These are phyloP conservation scores for Myotis davidii DNA, from an alignment of 2,113 vertebrate species.

Conservation along the genomic window DNA sequence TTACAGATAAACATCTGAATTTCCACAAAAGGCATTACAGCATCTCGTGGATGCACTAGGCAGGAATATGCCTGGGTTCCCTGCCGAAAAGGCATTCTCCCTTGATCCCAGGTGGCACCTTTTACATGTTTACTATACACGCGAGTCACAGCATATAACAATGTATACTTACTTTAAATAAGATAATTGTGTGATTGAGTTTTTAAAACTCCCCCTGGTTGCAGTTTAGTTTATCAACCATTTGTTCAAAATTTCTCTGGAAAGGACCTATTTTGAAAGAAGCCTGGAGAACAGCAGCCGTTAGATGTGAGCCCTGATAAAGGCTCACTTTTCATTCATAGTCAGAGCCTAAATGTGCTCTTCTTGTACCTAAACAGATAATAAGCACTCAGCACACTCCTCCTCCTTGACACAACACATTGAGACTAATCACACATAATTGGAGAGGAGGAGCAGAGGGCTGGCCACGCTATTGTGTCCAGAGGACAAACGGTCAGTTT, in stretches of 20 bases:
- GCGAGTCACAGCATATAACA: constrained; percentile 43
- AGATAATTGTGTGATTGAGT: constrained; percentile 60
- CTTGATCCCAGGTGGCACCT: constrained; percentile 48
- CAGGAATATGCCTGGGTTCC: constrained; percentile 40
- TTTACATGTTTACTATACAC: constrained; percentile 65
- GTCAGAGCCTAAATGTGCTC: constrained; percentile 90
- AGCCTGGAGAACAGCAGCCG: constrained; percentile 80
- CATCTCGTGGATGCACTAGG: neutral
- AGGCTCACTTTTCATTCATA: constrained; percentile 90
- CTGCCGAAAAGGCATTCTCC: constrained; percentile 52
- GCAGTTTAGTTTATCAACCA: constrained; percentile 43
- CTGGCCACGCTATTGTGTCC: constrained; percentile 97
- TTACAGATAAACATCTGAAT: constrained; percentile 77
- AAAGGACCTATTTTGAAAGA: constrained; percentile 76
- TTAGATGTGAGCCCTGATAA: constrained; percentile 88
- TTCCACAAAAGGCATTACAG: constrained; percentile 72
- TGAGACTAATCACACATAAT: constrained; percentile 99
- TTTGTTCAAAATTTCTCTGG: constrained; percentile 73
- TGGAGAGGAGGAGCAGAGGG: constrained; percentile 99
- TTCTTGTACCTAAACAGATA: constrained; percentile 94
- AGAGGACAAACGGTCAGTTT: constrained; percentile 99
- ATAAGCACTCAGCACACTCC: constrained; percentile 92
- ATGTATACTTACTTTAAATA: constrained; percentile 71
- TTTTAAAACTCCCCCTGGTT: constrained; percentile 52
- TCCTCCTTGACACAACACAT: constrained; percentile 99